Evolutionary conservation across 2,888 invertebrate genomes (phyloP), one percentile per base, ranked within the genome.

Genomic region (Nebria brevicollis): DNA sequence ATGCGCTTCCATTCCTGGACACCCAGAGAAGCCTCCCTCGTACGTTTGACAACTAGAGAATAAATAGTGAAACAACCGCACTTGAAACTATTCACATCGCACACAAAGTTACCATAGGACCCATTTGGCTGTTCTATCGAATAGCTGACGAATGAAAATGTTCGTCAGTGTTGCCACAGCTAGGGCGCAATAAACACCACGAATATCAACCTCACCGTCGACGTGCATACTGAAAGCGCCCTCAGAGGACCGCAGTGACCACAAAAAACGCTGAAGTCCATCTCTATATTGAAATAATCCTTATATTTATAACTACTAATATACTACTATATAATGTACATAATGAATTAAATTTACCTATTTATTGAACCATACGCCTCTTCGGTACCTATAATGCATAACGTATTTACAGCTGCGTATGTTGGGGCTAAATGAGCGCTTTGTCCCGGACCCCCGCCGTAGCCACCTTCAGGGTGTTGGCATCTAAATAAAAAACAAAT

Each of bases 21-120:
- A 94, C 0, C 98, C 98, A 66, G 95, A 96, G 91, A 99, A 99
- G 0, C 99, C 99, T 70, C 99, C 99, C 90, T 99, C 99, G 90
- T 98, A 99, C 0, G 98, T 98, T 89, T 99, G 99, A 90, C 99
- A 99, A 84, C 95, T 94, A 84, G 77, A 87, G 85, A 68, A 75
- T 77, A 34, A 34, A 34, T 5, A 34, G 34, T 34, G 34, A 34
- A 34, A 4, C 70, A 34, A 34, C 0, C 20, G 20, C 34, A 34
- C 34, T 2, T 34, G 1, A 5, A 34, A 2, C 34, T 4, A 34
- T 34, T 34, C 34, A 34, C 34, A 34, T 34, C 5, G 34, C 5
- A 34, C 7, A 65, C 26, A 34, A 7, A 75, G 64, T 10, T 87
- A 93, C 92, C 92, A 91, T 43, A 95, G 92, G 85, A 99, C 94